These are phyloP conservation scores for Athripsodes cinereus DNA, from an alignment of 2,888 invertebrate species.

Conservation along the genomic window DNA sequence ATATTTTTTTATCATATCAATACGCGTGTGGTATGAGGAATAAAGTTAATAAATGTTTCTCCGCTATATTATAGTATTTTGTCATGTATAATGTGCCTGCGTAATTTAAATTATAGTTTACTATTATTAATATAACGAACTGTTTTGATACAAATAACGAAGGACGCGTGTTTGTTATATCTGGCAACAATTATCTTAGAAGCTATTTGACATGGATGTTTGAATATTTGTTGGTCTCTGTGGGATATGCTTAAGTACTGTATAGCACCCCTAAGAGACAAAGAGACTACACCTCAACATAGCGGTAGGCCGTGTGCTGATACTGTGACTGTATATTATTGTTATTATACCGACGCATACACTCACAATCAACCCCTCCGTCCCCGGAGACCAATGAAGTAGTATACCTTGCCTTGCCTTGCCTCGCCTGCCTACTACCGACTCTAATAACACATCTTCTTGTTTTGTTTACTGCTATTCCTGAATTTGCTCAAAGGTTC, in stretches of 20 bases:
- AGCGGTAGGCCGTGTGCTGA: too few relatives aligned
- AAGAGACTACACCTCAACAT: background rate
- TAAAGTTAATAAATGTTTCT: too few relatives aligned
- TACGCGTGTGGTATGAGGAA: too few relatives aligned
- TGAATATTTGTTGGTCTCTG: slow-evolving; percentile 3
- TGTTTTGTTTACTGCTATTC: slow-evolving; percentile 8
- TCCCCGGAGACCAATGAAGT: slow-evolving; percentile 21
- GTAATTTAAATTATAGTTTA: too few relatives aligned
- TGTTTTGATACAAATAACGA: background rate
- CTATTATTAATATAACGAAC: too few relatives aligned
- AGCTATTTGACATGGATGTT: slow-evolving; percentile 14
- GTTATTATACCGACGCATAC: background rate
- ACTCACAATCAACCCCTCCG: background rate
- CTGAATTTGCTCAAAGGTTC: background rate
- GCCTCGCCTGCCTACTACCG: background rate
- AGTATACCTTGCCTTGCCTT: background rate
- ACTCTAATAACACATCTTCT: slow-evolving; percentile 20
- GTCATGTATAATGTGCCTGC: too few relatives aligned
- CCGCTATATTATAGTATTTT: too few relatives aligned
- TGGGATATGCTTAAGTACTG: slow-evolving; percentile 15
- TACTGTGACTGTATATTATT: background rate
- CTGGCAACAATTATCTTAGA: slow-evolving; percentile 10
- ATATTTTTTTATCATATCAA: too few relatives aligned
- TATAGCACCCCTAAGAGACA: background rate
- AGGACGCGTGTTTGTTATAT: background rate